A percentile compares a stretch with the other conserved stretches of the same genome.
These are phyloP conservation scores for Bombus vancouverensis DNA, from an alignment of 1,140 invertebrate genomes.

Conservation along the genomic window DNA sequence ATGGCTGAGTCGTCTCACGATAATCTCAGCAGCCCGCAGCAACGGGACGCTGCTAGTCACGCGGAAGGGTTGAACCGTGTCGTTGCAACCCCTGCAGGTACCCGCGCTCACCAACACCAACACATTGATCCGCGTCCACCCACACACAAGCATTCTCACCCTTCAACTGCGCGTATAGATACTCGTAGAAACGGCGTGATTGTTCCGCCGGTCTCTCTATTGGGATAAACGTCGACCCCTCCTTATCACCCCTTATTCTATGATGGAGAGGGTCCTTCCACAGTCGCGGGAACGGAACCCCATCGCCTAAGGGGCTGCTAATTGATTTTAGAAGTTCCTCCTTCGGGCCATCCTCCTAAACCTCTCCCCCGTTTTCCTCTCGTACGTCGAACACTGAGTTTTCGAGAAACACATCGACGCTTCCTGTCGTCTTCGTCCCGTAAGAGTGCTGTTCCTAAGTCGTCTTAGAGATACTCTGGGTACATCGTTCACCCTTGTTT, in stretches of 20 bases:
- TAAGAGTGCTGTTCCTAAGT: slow-evolving; percentile 59
- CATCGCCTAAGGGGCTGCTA: slow-evolving; percentile 71
- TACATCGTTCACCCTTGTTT: slow-evolving; percentile 53
- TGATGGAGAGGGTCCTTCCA: slow-evolving; percentile 61
- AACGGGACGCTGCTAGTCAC: slow-evolving; percentile 40
- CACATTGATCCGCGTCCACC: neutral
- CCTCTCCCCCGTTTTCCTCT: slow-evolving; percentile 9
- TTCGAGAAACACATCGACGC: slow-evolving; percentile 43
- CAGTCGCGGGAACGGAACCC: slow-evolving; percentile 64
- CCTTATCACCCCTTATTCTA: slow-evolving; percentile 68
- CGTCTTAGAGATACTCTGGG: slow-evolving; percentile 51
- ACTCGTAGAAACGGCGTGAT: slow-evolving; percentile 63
- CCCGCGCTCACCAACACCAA: neutral
- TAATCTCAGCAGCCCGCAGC: slow-evolving; percentile 50
- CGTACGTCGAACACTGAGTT: slow-evolving; percentile 12
- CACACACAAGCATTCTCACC: neutral
- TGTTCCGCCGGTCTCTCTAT: slow-evolving; percentile 67
- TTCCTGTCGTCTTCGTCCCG: slow-evolving; percentile 35
- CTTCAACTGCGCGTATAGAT: slow-evolving; percentile 21
- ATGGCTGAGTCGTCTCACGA: slow-evolving; percentile 11
- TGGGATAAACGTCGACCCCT: slow-evolving; percentile 69
- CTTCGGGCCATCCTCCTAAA: slow-evolving; percentile 42
- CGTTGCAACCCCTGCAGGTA: slow-evolving; percentile 40
- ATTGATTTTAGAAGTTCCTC: slow-evolving; percentile 73
- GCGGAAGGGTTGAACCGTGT: slow-evolving; percentile 50